These are phyloP conservation scores for Eidolon helvum DNA, from an alignment of 2,113 vertebrate genomes.

Conservation along the genomic window DNA sequence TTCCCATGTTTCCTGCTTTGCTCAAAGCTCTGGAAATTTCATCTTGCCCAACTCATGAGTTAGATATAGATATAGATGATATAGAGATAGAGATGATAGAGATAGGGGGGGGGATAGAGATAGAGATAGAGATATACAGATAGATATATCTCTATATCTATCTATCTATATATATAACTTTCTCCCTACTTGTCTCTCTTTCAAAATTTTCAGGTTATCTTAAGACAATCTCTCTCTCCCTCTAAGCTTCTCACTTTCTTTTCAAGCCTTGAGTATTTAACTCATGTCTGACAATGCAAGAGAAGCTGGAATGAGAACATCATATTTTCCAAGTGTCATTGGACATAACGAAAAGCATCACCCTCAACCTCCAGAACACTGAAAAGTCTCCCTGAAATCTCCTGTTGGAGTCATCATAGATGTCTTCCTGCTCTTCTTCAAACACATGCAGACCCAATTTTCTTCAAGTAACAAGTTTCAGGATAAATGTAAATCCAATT, in stretches of 20 bases:
- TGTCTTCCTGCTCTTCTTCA: not conserved
- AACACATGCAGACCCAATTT: not conserved
- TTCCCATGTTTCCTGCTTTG: not conserved
- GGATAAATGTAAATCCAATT: not conserved
- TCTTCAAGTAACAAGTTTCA: not conserved
- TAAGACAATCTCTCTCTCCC: not conserved
- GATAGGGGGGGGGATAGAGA: no score
- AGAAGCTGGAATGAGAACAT: not conserved
- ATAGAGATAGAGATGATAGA: no score
- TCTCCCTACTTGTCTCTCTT: not conserved
- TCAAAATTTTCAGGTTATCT: not conserved
- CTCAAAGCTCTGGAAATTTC: not conserved
- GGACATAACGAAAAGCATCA: not conserved
- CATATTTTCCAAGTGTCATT: not conserved
- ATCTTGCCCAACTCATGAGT: not conserved
- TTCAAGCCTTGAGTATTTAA: not conserved
- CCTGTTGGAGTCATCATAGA: not conserved
- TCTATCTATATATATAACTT: no score
- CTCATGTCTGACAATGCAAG: not conserved
- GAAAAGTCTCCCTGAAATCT: fast-evolving
- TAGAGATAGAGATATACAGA: no score
- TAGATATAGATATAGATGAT: no score
- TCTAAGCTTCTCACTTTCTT: not conserved
- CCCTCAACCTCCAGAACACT: not conserved
- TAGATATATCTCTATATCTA: no score